A percentile compares a stretch with the other conserved stretches of the same genome.
Evolutionary conservation across 2,797 vertebrate genomes (phyloP).

Genomic region (Sylvia borin): DNA sequence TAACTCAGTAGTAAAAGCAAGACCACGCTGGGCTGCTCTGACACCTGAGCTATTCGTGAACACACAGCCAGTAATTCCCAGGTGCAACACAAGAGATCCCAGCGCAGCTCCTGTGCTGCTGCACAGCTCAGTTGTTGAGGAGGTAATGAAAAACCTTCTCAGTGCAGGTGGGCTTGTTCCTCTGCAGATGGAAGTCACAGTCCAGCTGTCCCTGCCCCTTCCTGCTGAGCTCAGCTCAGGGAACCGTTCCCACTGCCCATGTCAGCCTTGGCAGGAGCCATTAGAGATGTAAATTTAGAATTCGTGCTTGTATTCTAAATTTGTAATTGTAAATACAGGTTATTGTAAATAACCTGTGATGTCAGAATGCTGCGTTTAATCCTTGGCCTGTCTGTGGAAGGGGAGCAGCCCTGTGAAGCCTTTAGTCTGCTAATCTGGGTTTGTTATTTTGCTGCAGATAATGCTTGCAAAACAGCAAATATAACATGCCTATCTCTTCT

Average conservation of each 20-base stretch:
- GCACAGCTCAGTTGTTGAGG: not conserved
- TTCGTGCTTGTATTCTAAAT: not conserved
- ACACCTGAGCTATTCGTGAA: not conserved
- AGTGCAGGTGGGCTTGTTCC: not conserved
- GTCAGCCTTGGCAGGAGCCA: not conserved
- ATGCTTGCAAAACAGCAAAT: slow-evolving; percentile 9
- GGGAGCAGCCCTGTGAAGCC: not conserved
- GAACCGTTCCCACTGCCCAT: not conserved
- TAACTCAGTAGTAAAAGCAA: not conserved
- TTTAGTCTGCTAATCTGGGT: not conserved
- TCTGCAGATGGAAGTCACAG: not conserved
- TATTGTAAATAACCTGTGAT: not conserved
- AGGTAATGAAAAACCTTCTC: not conserved
- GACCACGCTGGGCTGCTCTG: not conserved
- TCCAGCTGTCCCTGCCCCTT: not conserved
- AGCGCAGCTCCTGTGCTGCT: not conserved
- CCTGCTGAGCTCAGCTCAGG: not conserved
- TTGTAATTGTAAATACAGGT: not conserved
- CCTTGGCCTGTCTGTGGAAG: not conserved
- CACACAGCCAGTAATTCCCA: not conserved
- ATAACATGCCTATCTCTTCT: not conserved
- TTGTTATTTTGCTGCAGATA: not conserved
- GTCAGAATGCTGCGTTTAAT: not conserved
- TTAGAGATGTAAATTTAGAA: not conserved
- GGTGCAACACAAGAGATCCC: not conserved